These are phyloP conservation scores for Thumatha senex DNA, from an alignment of 2,888 invertebrate genomes.

Conservation along the genomic window DNA sequence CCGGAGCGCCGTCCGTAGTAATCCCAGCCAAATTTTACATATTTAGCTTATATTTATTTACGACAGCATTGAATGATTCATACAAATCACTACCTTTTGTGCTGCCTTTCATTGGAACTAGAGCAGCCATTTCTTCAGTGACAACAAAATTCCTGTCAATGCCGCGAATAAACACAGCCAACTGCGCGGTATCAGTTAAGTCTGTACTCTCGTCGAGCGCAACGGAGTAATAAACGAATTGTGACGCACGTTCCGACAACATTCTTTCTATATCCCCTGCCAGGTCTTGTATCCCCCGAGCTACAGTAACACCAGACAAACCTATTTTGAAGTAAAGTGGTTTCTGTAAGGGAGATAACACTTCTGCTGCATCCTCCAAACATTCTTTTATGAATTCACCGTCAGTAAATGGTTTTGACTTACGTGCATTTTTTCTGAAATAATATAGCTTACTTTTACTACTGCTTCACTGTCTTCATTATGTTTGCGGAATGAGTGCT, in stretches of 20 bases:
- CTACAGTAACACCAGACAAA: not conserved
- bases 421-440: too few relatives aligned
- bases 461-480: too few relatives aligned
- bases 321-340: constrained; percentile 6
- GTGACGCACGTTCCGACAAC: too few relatives aligned
- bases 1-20: constrained; percentile 8
- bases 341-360: constrained; percentile 9
- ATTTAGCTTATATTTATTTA: too few relatives aligned
- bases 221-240: constrained; percentile 9
- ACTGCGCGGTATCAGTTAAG: constrained; percentile 12
- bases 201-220: constrained; percentile 11
- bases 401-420: constrained; percentile 1
- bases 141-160: constrained; percentile 13
- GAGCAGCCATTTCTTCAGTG: constrained; percentile 13
- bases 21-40: too few relatives aligned
- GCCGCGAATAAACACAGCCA: constrained; percentile 13
- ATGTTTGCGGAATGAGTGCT: too few relatives aligned
- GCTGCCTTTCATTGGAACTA: too few relatives aligned
- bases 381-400: not conserved
- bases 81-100: too few relatives aligned
- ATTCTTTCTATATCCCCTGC: too few relatives aligned
- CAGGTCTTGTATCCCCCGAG: not conserved
- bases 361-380: constrained; percentile 5
- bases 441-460: too few relatives aligned
- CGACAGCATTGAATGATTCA: too few relatives aligned